Evolutionary conservation across 2,888 invertebrate genomes (phyloP).

Genomic region (Prionchulus punctatus): DNA sequence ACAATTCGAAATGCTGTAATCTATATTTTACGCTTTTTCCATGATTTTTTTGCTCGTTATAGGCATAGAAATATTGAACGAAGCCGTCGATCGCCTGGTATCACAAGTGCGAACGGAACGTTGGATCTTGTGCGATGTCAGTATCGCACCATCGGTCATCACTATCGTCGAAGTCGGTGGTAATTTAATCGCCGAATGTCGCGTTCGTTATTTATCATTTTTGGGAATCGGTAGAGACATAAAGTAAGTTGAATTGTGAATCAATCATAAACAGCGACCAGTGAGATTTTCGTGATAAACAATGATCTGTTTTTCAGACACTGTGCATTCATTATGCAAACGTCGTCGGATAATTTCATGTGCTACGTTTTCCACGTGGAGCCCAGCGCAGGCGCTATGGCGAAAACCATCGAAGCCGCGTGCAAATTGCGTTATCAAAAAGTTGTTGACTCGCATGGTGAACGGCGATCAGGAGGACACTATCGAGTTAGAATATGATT

Average conservation of each 20-base stretch:
- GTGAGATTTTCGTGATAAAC: too few species aligned
- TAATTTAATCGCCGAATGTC: slow-evolving; percentile 60
- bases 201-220: slow-evolving; percentile 86
- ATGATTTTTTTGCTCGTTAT: slow-evolving; percentile 4
- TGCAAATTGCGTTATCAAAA: slow-evolving; percentile 82
- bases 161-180: slow-evolving; percentile 44
- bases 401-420: slow-evolving; percentile 93
- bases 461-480: neutral
- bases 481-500: neutral
- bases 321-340: slow-evolving; percentile 93
- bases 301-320: slow-evolving; percentile 47
- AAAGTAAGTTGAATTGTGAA: slow-evolving; percentile 40
- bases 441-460: slow-evolving; percentile 75
- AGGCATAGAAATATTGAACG: slow-evolving; percentile 81
- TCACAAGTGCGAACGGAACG: slow-evolving; percentile 49
- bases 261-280: too few species aligned
- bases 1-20: neutral
- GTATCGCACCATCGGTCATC: slow-evolving; percentile 84
- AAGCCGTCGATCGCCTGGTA: slow-evolving; percentile 61
- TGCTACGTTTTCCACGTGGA: slow-evolving; percentile 91
- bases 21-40: neutral
- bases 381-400: slow-evolving; percentile 81
- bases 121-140: slow-evolving; percentile 71
- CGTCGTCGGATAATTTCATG: slow-evolving; percentile 79
- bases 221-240: slow-evolving; percentile 72